Percentiles rank a stretch among this genome's conserved stretches.
Conservation (phyloP, 1,140 invertebrate genomes). For the Orchestia grillus region DNA sequence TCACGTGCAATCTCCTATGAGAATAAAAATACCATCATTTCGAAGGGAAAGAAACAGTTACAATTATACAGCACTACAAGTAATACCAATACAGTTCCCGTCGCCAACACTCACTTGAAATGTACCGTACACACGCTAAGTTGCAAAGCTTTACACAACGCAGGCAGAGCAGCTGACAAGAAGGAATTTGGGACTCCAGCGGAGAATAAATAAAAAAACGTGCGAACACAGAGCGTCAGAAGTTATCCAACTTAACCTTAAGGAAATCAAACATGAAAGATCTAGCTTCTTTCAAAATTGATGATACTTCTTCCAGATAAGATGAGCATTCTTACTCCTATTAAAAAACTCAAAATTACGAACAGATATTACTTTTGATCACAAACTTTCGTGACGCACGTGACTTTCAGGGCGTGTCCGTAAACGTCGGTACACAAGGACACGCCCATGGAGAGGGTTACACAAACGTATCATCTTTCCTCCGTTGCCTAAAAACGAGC, state of each 20-base stretch:
- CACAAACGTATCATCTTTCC: too few relatives aligned
- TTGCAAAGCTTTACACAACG: conserved; percentile 4
- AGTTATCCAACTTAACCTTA: not conserved
- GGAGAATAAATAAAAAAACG: not conserved
- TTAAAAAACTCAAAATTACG: not conserved
- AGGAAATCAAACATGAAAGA: not conserved
- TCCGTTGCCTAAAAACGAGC: too few relatives aligned
- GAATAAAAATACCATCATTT: not conserved
- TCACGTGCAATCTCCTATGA: not conserved
- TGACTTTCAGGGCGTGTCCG: too few relatives aligned
- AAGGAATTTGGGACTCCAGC: not conserved
- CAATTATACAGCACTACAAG: not conserved
- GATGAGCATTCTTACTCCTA: not conserved
- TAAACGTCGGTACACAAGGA: too few relatives aligned
- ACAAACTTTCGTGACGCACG: too few relatives aligned
- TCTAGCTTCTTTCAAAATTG: not conserved
- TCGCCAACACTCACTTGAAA: not conserved
- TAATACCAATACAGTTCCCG: not conserved
- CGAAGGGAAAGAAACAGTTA: not conserved
- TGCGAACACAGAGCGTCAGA: not conserved
- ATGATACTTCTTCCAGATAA: not conserved
- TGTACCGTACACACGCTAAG: not conserved
- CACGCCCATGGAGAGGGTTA: too few relatives aligned
- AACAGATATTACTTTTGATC: not conserved
- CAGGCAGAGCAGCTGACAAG: not conserved